Evolutionary conservation across 2,113 vertebrate species (phyloP), one percentile per base, ranked within the genome.

Genomic region (Scalopus aquaticus): DNA sequence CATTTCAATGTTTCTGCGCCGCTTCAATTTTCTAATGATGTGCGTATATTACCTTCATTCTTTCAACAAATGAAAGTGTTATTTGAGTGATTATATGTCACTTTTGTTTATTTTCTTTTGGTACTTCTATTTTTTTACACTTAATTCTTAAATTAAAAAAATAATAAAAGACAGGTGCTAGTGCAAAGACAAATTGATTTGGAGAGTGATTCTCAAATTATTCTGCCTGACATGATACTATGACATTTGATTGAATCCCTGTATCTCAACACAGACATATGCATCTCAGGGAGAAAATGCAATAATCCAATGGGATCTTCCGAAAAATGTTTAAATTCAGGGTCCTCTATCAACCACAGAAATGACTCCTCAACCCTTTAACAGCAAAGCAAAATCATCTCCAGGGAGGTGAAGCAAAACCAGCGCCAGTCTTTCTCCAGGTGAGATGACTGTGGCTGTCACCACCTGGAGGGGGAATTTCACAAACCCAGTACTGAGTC

Each of bases 71-170:
- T 49, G 58, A 62, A 64, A 95, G 28, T 10, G 17, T 51, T 78
- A 74, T 46, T 82, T 54, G 60, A 90, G 28, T 64, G 37, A 64
- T 58, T 81, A 4, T 49, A 58, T 62, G 24, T 84, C 35, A 56
- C 4, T 42, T 76, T 64, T 94, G 32, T 64, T 39, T 62, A 32
- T 93, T 93, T 96, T 42, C 39, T 81, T 88, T 39, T 6, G 20
- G 30, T 78, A 73, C 0, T 26, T 90, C n/a, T n/a, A n/a, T n/a
- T n/a, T n/a, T n/a, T n/a, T n/a, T n/a, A n/a, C n/a, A n/a, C n/a
- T n/a, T n/a, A 58, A 83, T 26, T 74, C 60, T 92, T 90, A 69
- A 83, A 74, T 93, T 3, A 62, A 93, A 65, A 56, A 78, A 77
- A 83, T n/a, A 65, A 39, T 44, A 76, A 89, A 92, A 82, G n/a